Conservation (phyloP, 2,797 vertebrate genomes). For the Gallinago nigripennis region DNA sequence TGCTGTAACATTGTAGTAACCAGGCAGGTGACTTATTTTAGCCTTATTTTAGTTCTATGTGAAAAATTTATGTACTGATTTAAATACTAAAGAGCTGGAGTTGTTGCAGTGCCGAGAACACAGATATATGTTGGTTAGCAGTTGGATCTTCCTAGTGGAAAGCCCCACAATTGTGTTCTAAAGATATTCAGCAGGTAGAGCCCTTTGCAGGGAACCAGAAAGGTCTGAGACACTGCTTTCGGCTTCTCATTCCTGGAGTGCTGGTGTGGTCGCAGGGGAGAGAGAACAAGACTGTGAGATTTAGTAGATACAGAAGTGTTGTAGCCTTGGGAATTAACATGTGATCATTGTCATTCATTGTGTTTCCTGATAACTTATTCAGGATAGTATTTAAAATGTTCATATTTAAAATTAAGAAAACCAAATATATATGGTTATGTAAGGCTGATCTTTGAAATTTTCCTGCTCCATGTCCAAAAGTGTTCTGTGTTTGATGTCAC, state of each 20-base stretch:
- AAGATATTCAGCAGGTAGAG: neutral
- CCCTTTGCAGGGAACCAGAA: neutral
- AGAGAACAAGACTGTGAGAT: neutral
- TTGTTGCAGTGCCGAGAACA: neutral
- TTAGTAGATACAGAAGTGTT: neutral
- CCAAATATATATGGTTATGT: neutral
- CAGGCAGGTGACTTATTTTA: constrained; percentile 68
- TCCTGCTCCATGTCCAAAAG: neutral
- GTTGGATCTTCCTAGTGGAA: neutral
- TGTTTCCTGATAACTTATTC: neutral
- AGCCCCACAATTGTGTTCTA: neutral
- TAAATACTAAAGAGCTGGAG: constrained; percentile 57
- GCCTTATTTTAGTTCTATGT: constrained; percentile 32
- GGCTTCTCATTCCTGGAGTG: neutral
- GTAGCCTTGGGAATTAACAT: neutral
- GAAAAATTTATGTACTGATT: constrained; percentile 74
- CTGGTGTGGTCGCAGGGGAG: neutral
- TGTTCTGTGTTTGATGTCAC: neutral
- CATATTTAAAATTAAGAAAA: neutral
- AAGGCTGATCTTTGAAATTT: neutral
- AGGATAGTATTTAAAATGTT: neutral
- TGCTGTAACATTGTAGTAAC: constrained; percentile 57
- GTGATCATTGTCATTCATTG: neutral
- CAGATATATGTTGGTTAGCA: neutral
- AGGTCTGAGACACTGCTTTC: neutral